These are phyloP conservation scores for Bufotes viridis DNA, from an alignment of 2,797 vertebrate species.

Conservation along the genomic window DNA sequence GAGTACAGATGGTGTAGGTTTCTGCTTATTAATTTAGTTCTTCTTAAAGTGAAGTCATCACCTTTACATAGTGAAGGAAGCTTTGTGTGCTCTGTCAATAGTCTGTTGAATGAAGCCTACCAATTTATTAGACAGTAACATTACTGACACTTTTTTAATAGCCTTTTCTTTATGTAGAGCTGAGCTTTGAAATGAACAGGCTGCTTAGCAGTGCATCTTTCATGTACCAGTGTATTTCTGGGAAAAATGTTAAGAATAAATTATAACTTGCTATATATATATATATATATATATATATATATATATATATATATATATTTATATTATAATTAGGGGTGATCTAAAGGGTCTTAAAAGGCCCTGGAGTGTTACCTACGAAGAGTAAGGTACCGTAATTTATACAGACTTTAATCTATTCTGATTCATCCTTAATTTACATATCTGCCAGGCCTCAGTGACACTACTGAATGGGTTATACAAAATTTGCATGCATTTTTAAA, in stretches of 20 bases:
- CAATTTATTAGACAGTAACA: background rate
- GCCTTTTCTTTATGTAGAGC: background rate
- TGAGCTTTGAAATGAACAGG: background rate
- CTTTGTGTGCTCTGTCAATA: background rate
- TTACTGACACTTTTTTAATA: background rate
- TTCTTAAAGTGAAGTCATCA: background rate
- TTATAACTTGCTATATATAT: too few species aligned
- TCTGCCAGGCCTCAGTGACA: conserved; percentile 56
- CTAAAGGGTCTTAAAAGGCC: conserved; percentile 25
- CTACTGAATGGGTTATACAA: conserved; percentile 47
- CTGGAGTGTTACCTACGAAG: conserved; percentile 43
- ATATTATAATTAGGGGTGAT: conserved; percentile 11
- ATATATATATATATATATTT: background rate
- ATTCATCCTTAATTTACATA: conserved; percentile 61
- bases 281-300: background rate
- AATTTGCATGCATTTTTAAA: conserved; percentile 58
- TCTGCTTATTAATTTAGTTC: background rate
- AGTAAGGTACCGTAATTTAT: conserved; percentile 54
- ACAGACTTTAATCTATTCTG: conserved; percentile 58
- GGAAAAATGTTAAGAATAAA: too few species aligned
- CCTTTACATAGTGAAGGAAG: background rate
- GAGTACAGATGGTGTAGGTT: background rate
- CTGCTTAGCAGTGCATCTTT: background rate
- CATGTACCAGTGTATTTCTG: background rate
- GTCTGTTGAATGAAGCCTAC: background rate